Base-by-base conservation (phyloP, 1,140 invertebrate species). In the Heliconius hermathena region DNA sequence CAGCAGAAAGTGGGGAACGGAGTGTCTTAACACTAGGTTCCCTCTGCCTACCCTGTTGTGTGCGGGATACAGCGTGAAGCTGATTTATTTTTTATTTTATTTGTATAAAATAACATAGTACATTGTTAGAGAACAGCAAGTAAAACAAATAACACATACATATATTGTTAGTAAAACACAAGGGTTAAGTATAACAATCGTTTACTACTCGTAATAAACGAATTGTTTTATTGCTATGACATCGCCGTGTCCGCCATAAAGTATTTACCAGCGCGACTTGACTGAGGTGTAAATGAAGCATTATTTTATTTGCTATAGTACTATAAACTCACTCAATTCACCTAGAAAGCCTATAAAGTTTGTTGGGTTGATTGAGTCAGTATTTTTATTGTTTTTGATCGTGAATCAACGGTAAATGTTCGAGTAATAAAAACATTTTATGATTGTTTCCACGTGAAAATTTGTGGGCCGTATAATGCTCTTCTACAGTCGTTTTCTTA, bases 361-460 rank as follows among this genome's bases (percentile, higher is more conserved):
- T 81, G 85, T 89, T 86, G 88, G 89, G 89, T 93, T 93, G 91
- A 94, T 93, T 93, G 91, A 93, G 91, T 91, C 89, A 92, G 93
- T 92, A 93, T 92, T 94, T 94, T 94, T 94, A 94, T 93, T 94
- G 90, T 93, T 92, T 89, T 80, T 85, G 87, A 80, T 87, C 87
- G 89, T 90, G 91, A 94, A 94, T 93, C 93, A 93, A 93, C 93
- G 91, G 93, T 80, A 88, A 93, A 94, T 93, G 93, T 93, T 94
- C 87, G 83, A 90, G 91, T 90, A 91, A 91, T 94, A 94, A 94
- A 91, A 90, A 75, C 85, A 83, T 89, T 93, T 94, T 94, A 94
- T 89, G 91, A 93, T 92, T 93, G 90, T 91, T 93, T 93, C 91
- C 93, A 93, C 91, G 90, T 88, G 84, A 84, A 88, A 93, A 85